phyloP scores from a whole-genome alignment of 2,113 vertebrate species.

The Podarcis cretensis region DNA sequence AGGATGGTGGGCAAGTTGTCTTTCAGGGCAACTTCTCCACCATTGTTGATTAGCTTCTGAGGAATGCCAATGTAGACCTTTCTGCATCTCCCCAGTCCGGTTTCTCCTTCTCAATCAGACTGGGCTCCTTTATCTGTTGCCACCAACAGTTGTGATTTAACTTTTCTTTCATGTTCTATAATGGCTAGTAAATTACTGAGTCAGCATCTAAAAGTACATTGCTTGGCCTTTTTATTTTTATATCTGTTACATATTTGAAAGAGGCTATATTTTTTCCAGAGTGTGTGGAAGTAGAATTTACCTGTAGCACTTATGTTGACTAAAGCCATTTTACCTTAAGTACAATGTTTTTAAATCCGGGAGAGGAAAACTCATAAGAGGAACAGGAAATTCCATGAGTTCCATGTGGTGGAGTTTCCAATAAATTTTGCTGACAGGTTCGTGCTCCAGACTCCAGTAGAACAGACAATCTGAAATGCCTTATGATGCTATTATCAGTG shows the following conservation, averaged over 20 bases:
- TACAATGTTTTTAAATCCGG: constrained; percentile 1
- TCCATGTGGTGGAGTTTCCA: constrained; percentile 8
- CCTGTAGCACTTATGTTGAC: neutral
- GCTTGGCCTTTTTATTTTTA: neutral
- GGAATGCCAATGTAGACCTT: neutral
- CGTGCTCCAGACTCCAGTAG: neutral
- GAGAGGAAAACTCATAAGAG: constrained; percentile 13
- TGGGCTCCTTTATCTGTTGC: neutral
- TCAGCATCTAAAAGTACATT: neutral
- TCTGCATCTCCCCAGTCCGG: neutral
- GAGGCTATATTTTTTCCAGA: neutral
- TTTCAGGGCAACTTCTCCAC: neutral
- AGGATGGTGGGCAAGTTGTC: neutral
- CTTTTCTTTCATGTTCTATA: neutral
- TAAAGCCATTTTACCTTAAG: neutral
- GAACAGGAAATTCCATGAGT: constrained; percentile 25
- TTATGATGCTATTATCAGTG: neutral
- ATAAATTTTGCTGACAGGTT: constrained; percentile 12
- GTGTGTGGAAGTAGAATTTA: neutral
- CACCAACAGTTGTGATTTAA: neutral
- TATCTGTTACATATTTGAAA: neutral
- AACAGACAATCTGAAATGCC: neutral
- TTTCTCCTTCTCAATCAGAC: neutral
- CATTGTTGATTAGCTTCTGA: neutral
- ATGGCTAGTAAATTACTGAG: neutral